Conservation (phyloP, 2,113 vertebrate genomes). For the Pluvianellus socialis region DNA sequence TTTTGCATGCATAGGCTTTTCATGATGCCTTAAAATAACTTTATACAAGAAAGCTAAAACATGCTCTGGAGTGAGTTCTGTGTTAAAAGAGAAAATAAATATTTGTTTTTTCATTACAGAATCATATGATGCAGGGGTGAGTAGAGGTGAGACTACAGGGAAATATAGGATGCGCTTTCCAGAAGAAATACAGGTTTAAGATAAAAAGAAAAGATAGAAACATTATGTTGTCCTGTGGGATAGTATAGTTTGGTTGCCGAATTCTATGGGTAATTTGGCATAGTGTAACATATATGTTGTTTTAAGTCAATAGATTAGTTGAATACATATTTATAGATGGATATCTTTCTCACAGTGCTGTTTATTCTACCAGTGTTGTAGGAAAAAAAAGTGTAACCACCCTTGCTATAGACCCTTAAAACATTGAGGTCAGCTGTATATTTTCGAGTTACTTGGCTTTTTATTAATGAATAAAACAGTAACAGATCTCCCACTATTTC, state of each 20-base stretch:
- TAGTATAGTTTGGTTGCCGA: not conserved
- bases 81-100: not conserved
- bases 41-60: not conserved
- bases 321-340: not conserved
- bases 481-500: not conserved
- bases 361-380: not conserved
- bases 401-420: not conserved
- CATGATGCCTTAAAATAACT: not conserved
- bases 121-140: not conserved
- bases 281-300: not conserved
- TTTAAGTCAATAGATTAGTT: not conserved
- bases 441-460: not conserved
- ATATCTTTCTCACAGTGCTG: not conserved
- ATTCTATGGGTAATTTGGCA: not conserved
- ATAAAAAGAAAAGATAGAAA: not conserved
- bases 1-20: not conserved
- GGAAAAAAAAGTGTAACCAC: not conserved
- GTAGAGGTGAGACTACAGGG: not conserved
- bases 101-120: not conserved
- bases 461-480: not conserved
- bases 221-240: not conserved
- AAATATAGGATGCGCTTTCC: not conserved
- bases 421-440: not conserved
- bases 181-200: not conserved
- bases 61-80: not conserved